These are phyloP conservation scores for Muscicapa adusta DNA, from an alignment of 2,113 vertebrate genomes.

Conservation along the genomic window DNA sequence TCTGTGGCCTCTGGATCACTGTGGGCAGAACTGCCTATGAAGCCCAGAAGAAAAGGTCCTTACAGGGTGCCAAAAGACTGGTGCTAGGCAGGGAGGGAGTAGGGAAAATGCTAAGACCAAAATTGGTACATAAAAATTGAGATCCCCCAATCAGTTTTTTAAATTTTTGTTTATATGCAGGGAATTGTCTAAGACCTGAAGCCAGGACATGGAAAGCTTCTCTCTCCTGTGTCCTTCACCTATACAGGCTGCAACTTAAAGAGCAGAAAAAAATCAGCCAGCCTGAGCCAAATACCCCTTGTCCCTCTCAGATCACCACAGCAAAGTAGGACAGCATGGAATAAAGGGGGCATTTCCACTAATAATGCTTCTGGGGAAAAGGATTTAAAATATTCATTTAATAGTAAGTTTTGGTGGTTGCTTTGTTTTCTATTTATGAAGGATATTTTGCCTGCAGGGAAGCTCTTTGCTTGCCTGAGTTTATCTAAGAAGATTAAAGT, in stretches of 20 bases:
- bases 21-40: neutral
- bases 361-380: neutral
- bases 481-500: conserved; percentile 52
- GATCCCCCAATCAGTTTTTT: neutral
- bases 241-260: neutral
- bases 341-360: neutral
- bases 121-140: neutral
- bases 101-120: neutral
- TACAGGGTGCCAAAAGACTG: neutral
- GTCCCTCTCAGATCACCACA: neutral
- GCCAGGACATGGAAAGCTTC: fast-evolving
- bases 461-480: conserved; percentile 34
- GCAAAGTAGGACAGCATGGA: neutral
- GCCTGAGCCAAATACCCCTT: neutral
- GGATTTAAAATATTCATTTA: neutral
- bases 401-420: neutral
- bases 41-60: neutral
- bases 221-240: neutral
- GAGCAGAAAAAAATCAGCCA: neutral
- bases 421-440: conserved; percentile 13
- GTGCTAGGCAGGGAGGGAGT: neutral
- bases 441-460: neutral
- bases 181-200: neutral
- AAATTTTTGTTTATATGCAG: neutral
- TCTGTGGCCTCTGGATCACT: neutral